phyloP scores from a whole-genome alignment of 2,113 vertebrate species.

The Bambusicola thoracicus region DNA sequence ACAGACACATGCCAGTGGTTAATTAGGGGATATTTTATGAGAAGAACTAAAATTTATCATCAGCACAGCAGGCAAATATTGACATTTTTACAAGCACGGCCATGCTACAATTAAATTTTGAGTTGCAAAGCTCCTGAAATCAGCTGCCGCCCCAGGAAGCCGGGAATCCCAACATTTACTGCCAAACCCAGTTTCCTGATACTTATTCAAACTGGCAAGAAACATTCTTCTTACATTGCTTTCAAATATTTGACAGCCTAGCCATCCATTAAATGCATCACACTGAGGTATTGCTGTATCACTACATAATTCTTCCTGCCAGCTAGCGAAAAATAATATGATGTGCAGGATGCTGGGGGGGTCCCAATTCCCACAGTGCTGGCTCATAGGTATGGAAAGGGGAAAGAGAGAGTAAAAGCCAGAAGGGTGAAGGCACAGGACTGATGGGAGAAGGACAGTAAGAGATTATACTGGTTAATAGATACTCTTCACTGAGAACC shows the following conservation, averaged over 20 bases:
- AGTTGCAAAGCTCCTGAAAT: background rate
- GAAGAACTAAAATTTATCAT: background rate
- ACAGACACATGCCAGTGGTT: background rate
- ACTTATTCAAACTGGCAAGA: slow-evolving; percentile 26
- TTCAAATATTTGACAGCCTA: slow-evolving; percentile 31
- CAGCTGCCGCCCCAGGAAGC: background rate
- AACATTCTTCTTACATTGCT: slow-evolving; percentile 3
- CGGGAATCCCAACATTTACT: background rate
- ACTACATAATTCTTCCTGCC: slow-evolving; percentile 9
- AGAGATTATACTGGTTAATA: background rate
- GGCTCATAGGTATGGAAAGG: background rate
- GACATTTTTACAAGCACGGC: background rate
- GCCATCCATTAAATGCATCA: slow-evolving; percentile 29
- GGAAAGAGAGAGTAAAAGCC: background rate
- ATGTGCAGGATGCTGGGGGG: background rate
- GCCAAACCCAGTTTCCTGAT: background rate
- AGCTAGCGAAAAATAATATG: background rate
- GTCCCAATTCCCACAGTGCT: background rate
- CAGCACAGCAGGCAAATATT: slow-evolving; percentile 30
- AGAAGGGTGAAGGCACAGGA: background rate
- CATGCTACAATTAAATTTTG: background rate
- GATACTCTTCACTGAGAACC: background rate
- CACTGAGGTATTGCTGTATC: background rate
- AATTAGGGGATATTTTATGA: slow-evolving; percentile 30
- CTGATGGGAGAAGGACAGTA: background rate